phyloP scores from a whole-genome alignment of 2,888 invertebrate genomes.

The Stenchaetothrips biformis region DNA sequence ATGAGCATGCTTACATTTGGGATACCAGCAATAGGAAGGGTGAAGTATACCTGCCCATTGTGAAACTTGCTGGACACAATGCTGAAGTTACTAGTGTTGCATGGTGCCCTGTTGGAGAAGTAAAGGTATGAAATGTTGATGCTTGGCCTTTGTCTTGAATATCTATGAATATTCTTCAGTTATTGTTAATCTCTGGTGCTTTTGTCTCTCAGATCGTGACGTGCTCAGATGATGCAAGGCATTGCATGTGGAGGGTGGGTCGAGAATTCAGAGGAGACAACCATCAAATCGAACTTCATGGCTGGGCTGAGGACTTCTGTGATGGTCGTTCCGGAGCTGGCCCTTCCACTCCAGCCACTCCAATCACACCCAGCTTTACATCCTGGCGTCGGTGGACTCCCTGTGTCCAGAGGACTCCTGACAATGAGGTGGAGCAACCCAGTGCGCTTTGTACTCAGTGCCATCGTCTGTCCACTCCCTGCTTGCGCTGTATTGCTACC shows the following conservation, averaged over 20 bases:
- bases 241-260: conserved; percentile 70
- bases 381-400: neutral
- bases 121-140: conserved; percentile 45
- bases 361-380: neutral
- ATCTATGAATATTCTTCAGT: neutral
- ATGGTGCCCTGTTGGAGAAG: conserved; percentile 61
- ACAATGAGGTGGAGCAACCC: neutral
- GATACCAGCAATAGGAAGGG: conserved; percentile 47
- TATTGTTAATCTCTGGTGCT: conserved; percentile 14
- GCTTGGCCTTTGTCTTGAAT: neutral
- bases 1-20: conserved; percentile 84
- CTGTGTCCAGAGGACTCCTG: neutral
- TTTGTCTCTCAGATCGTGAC: conserved; percentile 57
- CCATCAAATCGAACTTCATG: conserved; percentile 47
- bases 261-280: conserved; percentile 47
- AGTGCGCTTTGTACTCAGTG: neutral
- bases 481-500: neutral
- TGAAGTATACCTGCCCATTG: conserved; percentile 51
- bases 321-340: conserved; percentile 33
- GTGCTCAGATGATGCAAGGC: conserved; percentile 76
- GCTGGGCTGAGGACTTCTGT: conserved; percentile 49
- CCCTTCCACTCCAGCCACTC: neutral
- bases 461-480: neutral
- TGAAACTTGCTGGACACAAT: conserved; percentile 67
- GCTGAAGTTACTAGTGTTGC: conserved; percentile 85